Percentiles rank a stretch among this genome's conserved stretches.
These are phyloP conservation scores for Carlito syrichta DNA, from an alignment of 2,113 vertebrate species.

Conservation along the genomic window DNA sequence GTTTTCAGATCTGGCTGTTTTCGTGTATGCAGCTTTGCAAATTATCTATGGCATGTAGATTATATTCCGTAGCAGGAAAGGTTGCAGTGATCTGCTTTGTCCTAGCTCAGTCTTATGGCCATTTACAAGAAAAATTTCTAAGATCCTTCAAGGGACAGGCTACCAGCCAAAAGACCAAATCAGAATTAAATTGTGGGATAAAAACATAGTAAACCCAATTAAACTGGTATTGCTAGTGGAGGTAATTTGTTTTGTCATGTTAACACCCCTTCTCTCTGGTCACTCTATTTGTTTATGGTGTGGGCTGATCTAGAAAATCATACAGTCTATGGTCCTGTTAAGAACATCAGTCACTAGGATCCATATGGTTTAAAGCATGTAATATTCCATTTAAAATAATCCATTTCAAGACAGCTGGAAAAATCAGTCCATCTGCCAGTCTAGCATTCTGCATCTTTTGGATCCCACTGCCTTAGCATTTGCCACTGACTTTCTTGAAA, in stretches of 20 bases:
- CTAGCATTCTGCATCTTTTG: slow-evolving; percentile 1
- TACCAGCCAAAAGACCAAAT: slow-evolving; percentile 74
- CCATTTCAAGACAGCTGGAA: slow-evolving; percentile 58
- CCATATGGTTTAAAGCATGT: slow-evolving; percentile 52
- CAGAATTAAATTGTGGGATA: slow-evolving; percentile 73
- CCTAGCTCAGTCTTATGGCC: slow-evolving; percentile 66
- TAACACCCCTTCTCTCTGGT: neutral
- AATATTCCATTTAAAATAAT: slow-evolving; percentile 47
- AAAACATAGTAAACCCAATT: slow-evolving; percentile 77
- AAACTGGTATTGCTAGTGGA: slow-evolving; percentile 60
- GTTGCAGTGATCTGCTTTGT: slow-evolving; percentile 67
- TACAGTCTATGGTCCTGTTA: neutral
- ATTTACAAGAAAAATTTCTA: slow-evolving; percentile 71
- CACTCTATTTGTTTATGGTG: neutral
- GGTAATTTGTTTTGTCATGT: slow-evolving; percentile 52
- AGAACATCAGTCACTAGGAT: slow-evolving; percentile 30
- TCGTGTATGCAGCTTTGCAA: slow-evolving; percentile 46
- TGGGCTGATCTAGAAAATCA: slow-evolving; percentile 44
- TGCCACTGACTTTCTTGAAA: neutral
- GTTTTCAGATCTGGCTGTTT: slow-evolving; percentile 64
- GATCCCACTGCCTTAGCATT: slow-evolving; percentile 43
- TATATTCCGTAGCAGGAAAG: slow-evolving; percentile 73
- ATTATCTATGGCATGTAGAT: slow-evolving; percentile 72
- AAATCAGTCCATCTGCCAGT: slow-evolving; percentile 59
- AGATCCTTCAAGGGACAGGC: slow-evolving; percentile 71